Conservation (phyloP, 23 tunicate genomes). For the Ascidia mentula region DNA sequence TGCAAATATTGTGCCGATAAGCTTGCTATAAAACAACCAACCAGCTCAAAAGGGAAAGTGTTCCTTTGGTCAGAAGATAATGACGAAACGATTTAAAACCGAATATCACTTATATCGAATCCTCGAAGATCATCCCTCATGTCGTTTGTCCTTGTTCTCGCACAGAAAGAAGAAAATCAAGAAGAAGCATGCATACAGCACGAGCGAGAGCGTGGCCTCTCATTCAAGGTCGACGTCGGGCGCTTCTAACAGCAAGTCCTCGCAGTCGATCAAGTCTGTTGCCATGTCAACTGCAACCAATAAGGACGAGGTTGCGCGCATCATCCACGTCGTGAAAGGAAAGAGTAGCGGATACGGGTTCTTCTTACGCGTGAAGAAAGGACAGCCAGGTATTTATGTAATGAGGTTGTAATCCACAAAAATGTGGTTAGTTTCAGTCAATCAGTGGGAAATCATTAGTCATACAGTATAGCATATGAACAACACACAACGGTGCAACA, state of each 20-base stretch:
- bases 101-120: too few species aligned
- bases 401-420: not conserved
- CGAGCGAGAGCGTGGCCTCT: constrained; percentile 26
- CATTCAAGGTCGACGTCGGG: not conserved
- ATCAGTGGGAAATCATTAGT: too few species aligned
- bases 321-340: constrained; percentile 55
- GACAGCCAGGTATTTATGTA: constrained; percentile 39
- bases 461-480: too few species aligned
- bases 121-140: too few species aligned
- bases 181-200: constrained; percentile 57
- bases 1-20: too few species aligned
- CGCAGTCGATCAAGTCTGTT: constrained; percentile 20
- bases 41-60: too few species aligned
- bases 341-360: constrained; percentile 66
- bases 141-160: too few species aligned
- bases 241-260: constrained; percentile 7
- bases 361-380: constrained; percentile 55
- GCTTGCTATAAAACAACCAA: too few species aligned
- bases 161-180: constrained; percentile 79
- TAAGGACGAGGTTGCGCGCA: constrained; percentile 45
- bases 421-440: not conserved
- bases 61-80: too few species aligned
- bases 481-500: too few species aligned
- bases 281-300: constrained; percentile 6
- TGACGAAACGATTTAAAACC: too few species aligned